These are phyloP conservation scores for Lamproptera curius DNA, from an alignment of 2,888 invertebrate genomes.

Conservation along the genomic window DNA sequence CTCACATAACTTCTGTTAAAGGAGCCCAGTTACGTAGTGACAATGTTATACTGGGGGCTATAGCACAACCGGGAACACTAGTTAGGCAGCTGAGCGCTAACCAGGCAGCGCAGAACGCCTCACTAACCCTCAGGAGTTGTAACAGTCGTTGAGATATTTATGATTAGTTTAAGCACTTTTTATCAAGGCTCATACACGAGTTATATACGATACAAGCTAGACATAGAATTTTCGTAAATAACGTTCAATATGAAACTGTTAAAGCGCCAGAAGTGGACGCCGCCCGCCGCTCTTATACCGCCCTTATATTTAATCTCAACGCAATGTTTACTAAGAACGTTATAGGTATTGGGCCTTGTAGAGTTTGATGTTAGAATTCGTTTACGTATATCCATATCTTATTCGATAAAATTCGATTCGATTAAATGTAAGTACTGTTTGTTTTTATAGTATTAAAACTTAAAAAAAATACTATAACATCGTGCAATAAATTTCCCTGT, in stretches of 20 bases:
- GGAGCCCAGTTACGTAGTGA: too few species aligned
- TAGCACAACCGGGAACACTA: slow-evolving; percentile 67
- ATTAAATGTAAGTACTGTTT: too few species aligned
- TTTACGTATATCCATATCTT: too few species aligned
- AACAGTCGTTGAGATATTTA: slow-evolving; percentile 51
- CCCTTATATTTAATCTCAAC: neutral
- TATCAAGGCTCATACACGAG: neutral
- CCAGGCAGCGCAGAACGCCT: slow-evolving; percentile 37
- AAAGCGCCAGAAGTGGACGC: neutral
- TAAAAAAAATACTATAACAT: too few species aligned
- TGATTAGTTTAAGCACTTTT: neutral
- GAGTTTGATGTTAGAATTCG: too few species aligned
- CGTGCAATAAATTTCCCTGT: too few species aligned
- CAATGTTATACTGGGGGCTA: slow-evolving; percentile 69
- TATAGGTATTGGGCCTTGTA: too few species aligned
- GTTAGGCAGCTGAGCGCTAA: slow-evolving; percentile 52
- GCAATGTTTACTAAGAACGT: neutral
- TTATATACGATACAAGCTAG: neutral
- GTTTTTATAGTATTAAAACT: too few species aligned
- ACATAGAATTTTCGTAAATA: too few species aligned
- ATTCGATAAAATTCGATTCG: too few species aligned
- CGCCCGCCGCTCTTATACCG: neutral
- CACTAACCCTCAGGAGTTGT: slow-evolving; percentile 50
- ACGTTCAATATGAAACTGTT: too few species aligned
- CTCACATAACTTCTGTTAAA: too few species aligned